Conservation (phyloP, 2,888 invertebrate genomes). For the Drosophila nr. perissopoda region DNA sequence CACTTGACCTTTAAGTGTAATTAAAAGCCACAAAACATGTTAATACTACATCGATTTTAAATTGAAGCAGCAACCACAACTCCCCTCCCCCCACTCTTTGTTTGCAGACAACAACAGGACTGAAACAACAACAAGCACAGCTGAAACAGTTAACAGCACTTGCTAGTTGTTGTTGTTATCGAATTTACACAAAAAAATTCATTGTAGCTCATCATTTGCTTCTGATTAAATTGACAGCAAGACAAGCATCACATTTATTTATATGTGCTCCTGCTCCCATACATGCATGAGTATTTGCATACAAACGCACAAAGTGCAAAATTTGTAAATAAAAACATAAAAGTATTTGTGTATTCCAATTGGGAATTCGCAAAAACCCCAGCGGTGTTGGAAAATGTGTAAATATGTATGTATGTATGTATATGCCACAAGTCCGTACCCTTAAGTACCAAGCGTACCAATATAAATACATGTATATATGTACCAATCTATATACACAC, state of each 20-base stretch:
- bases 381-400: constrained; percentile 52
- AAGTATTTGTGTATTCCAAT: constrained; percentile 54
- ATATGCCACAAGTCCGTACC: constrained; percentile 33
- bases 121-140: constrained; percentile 10
- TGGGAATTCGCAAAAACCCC: constrained; percentile 53
- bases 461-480: constrained; percentile 23
- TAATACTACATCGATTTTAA: constrained; percentile 44
- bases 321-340: constrained; percentile 74
- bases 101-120: constrained; percentile 6
- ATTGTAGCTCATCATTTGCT: constrained; percentile 57
- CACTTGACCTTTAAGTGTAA: constrained; percentile 79
- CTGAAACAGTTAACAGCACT: constrained; percentile 15
- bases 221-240: constrained; percentile 67
- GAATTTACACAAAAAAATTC: constrained; percentile 60
- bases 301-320: constrained; percentile 12
- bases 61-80: constrained; percentile 6
- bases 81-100: background rate
- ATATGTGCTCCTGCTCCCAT: constrained; percentile 31
- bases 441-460: constrained; percentile 46
- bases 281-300: constrained; percentile 8
- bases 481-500: constrained; percentile 7
- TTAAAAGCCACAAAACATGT: constrained; percentile 71
- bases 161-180: constrained; percentile 49
- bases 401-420: constrained; percentile 38
- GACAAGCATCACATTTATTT: constrained; percentile 56